Conservation (phyloP, 92 coral and sea anemone genomes). For the Metridium senile region DNA sequence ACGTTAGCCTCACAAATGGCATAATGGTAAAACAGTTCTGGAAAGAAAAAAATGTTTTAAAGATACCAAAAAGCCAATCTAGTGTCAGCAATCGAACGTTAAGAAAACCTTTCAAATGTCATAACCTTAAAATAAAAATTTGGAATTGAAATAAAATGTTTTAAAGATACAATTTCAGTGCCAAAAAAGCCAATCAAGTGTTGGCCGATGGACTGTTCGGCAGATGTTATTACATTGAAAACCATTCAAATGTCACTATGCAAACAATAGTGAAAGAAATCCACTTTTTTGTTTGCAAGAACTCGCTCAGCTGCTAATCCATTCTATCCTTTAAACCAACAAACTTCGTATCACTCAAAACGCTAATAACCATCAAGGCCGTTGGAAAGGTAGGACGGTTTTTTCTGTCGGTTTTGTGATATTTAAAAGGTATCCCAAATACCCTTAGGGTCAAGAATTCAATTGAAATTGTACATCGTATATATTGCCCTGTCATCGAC, state of each 20-base stretch:
- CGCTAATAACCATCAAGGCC: background rate
- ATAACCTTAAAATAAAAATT: too few species aligned
- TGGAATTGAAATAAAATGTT: too few species aligned
- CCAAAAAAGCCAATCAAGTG: background rate
- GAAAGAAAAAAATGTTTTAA: too few species aligned
- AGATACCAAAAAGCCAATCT: too few species aligned
- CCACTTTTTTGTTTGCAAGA: constrained; percentile 4
- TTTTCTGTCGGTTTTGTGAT: background rate
- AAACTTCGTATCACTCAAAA: constrained; percentile 10
- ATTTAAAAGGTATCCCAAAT: background rate
- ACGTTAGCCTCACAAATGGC: too few species aligned
- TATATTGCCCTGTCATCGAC: background rate
- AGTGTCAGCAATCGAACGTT: too few species aligned
- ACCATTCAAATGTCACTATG: constrained; percentile 7
- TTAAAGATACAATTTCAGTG: background rate
- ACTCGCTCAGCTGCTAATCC: constrained; percentile 25
- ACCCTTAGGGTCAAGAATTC: background rate
- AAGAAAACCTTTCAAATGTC: too few species aligned
- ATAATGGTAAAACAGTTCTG: too few species aligned
- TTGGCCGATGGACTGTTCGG: background rate
- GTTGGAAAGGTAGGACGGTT: background rate
- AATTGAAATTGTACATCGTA: background rate
- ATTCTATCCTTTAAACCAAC: background rate
- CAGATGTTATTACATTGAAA: constrained; percentile 8
- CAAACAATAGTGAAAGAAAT: background rate